Evolutionary conservation across 2,113 vertebrate species (phyloP).

Genomic region (Muscicapa adusta): DNA sequence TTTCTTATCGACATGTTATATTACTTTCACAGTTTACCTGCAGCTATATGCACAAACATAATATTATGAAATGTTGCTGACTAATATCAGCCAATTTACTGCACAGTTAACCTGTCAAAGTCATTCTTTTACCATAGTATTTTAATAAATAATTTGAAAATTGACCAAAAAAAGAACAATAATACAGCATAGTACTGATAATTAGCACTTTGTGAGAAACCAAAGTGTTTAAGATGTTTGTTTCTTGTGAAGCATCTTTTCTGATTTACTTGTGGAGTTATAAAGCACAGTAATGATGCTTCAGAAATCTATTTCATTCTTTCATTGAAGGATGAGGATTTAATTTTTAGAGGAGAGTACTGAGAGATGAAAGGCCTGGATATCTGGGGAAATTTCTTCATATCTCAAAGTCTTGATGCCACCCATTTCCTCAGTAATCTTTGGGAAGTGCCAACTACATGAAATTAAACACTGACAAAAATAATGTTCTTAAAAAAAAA

Average conservation of each 20-base stretch:
- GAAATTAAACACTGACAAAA: conserved; percentile 39
- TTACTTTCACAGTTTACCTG: neutral
- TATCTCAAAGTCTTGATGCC: neutral
- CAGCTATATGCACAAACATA: neutral
- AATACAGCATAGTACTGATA: neutral
- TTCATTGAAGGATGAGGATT: neutral
- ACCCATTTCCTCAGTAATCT: conserved; percentile 1
- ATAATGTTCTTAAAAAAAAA: neutral
- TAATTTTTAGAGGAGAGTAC: neutral
- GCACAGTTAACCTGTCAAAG: neutral
- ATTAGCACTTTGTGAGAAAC: neutral
- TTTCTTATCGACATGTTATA: neutral
- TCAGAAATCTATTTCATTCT: neutral
- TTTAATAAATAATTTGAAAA: neutral
- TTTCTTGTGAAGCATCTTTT: neutral
- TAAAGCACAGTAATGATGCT: neutral
- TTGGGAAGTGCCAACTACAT: neutral
- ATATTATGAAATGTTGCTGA: neutral
- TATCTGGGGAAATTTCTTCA: conserved; percentile 27
- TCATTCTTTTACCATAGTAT: neutral
- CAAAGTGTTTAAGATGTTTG: neutral
- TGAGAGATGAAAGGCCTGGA: neutral
- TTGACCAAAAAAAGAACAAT: neutral
- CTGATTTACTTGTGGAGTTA: neutral
- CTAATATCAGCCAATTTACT: neutral